A percentile compares a stretch with the other conserved stretches of the same genome.
phyloP scores from a whole-genome alignment of 2,888 invertebrate species.

The Cheilosia vernalis region DNA sequence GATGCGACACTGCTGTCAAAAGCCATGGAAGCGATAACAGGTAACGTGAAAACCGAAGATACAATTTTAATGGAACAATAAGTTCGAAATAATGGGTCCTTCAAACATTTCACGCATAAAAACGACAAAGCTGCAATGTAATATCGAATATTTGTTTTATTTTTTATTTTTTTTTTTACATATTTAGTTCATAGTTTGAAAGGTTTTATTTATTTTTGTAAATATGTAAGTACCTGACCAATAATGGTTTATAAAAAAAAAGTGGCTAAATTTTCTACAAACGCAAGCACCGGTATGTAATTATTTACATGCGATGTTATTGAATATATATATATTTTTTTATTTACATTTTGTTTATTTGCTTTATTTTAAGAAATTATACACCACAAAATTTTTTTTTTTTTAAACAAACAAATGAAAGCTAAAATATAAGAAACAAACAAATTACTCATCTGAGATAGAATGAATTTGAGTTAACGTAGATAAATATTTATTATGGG shows the following conservation, averaged over 20 bases:
- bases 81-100: conserved; percentile 9
- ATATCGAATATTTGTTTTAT: conserved; percentile 40
- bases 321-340: conserved; percentile 18
- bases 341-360: conserved; percentile 18
- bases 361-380: conserved; percentile 31
- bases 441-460: conserved; percentile 33
- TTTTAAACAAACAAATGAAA: conserved; percentile 6
- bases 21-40: conserved; percentile 88
- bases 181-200: conserved; percentile 21
- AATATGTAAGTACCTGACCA: conserved; percentile 76
- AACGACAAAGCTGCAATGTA: conserved; percentile 59
- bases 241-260: conserved; percentile 38
- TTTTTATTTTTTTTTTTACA: conserved; percentile 1
- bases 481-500: conserved; percentile 61
- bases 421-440: conserved; percentile 1
- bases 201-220: conserved; percentile 69
- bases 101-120: conserved; percentile 12
- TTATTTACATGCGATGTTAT: conserved; percentile 18
- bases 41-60: conserved; percentile 89
- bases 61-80: conserved; percentile 84
- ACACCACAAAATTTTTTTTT: conserved; percentile 25
- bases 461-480: conserved; percentile 63
- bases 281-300: conserved; percentile 23
- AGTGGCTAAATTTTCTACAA: conserved; percentile 8
- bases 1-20: conserved; percentile 92